Conservation (phyloP, 2,797 vertebrate genomes). For the Molossus molossus region DNA sequence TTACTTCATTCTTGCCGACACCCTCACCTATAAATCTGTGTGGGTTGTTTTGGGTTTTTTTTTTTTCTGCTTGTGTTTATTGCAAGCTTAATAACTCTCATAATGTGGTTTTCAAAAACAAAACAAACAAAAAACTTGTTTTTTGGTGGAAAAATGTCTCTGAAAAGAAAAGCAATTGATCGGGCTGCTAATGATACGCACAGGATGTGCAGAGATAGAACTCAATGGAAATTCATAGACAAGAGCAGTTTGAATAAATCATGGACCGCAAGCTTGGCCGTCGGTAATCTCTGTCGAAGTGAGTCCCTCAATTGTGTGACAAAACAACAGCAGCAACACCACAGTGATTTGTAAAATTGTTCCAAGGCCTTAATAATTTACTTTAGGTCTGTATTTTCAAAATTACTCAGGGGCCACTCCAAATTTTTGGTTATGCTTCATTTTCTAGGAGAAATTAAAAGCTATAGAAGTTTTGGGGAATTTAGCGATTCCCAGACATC, state of each 20-base stretch:
- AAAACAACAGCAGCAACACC: background rate
- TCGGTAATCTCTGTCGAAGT: background rate
- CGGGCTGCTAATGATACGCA: background rate
- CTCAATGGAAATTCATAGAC: background rate
- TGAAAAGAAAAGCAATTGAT: background rate
- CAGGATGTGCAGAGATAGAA: background rate
- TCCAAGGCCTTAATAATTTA: background rate
- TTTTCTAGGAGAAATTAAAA: background rate
- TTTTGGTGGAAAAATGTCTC: background rate
- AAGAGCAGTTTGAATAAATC: background rate
- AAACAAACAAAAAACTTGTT: background rate
- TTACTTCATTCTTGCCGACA: background rate
- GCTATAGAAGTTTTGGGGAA: background rate
- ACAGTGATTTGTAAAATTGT: background rate
- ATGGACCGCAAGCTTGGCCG: background rate
- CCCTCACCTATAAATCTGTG: background rate
- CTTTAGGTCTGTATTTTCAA: background rate
- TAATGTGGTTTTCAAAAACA: background rate
- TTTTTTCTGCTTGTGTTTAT: slow-evolving; percentile 12
- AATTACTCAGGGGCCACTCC: background rate
- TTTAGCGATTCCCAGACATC: background rate
- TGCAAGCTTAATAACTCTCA: background rate
- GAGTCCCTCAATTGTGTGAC: background rate
- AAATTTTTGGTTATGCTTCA: background rate
- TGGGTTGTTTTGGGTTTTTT: background rate